Evolutionary conservation across 2,797 vertebrate species (phyloP), one percentile per base, ranked within the genome.

Genomic region (Epinephelus coioides): DNA sequence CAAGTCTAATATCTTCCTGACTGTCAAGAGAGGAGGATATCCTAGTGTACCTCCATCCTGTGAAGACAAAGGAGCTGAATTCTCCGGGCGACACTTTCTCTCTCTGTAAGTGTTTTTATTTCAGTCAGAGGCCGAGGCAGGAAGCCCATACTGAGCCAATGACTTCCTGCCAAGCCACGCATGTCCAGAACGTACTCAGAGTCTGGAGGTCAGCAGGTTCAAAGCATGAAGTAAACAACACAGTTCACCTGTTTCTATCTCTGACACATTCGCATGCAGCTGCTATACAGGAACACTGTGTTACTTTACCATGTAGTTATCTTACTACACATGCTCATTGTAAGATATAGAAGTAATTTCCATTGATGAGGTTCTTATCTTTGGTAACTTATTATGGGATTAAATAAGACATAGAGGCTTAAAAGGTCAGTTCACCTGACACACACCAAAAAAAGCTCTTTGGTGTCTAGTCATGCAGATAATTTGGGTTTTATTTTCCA

Each of bases 111-210:
- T 54, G 59, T 73, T 83, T 85, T 78, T 69, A 79, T 70, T 81
- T 78, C 63, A 62, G 62, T 74, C 30, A 0, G 23, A 79, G 66
- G 49, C 78, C 9, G 34, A 53, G 38, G 50, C 85, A 88, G 91
- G 91, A 93, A 91, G 81, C 83, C 83, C 83, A 83, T 88, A 56
- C 47, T 56, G 70, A 84, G 75, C 81, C 79, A 86, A 92, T 57
- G 46, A 91, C 85, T 91, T 92, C 91, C 93, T 89, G 79, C 73
- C 84, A 75, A 86, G 73, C 70, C 76, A 73, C 44, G 25, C 30
- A 74, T 67, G 73, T 81, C 49, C 75, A 62, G 83, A 78, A 73
- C 21, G 53, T 50, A 63, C 55, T 66, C 76, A 44, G 47, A 67
- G 84, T 69, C 46, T 5, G 60, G 63, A 84, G 78, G 79, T 86